Base-by-base conservation (phyloP, 1,140 invertebrate genomes). In the Sarcophaga bullata region DNA sequence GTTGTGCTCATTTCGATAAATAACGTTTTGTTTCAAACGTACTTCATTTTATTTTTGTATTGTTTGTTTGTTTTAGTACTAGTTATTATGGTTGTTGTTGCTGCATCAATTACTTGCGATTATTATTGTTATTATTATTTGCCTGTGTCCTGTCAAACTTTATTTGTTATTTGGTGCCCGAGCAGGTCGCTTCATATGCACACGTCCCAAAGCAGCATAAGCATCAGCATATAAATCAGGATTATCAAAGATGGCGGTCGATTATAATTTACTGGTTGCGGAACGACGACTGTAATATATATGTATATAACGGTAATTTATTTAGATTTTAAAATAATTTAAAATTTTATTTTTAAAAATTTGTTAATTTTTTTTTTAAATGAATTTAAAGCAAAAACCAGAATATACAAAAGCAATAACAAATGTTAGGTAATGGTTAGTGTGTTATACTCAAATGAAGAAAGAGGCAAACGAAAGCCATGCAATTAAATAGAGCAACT, bases 131-230 rank as follows among this genome's bases (percentile, higher is more conserved):
- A n/a, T n/a, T n/a, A n/a, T n/a, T n/a, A n/a, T n/a, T 54, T 82
- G 62, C 50, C 11, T 86, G 87, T 86, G 86, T n/a, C 85, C n/a
- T 90, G 91, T 93, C 92, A 93, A 89, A 92, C 92, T 89, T 93
- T 93, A 86, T 89, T n/a, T 93, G 86, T 89, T 91, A 87, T 91
- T 92, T 90, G 90, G 92, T 73, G 80, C 91, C 88, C 91, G 91
- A 85, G 73, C n/a, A 25, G n/a, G 86, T 85, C 90, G 90, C 90
- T 88, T 91, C 89, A 88, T 91, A 87, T 85, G 91, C 91, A 88
- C 91, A 87, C 92, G 91, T 88, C 92, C 92, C 87, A 92, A 89
- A 89, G 93, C 94, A 84, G n/a, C 93, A 85, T 93, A 93, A 84
- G 93, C 93, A 88, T 94, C 94, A 54, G 88, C 85, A 78, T 87